Evolutionary conservation across 2,797 vertebrate genomes (phyloP).

Genomic region (Bryconaethiops microstoma): DNA sequence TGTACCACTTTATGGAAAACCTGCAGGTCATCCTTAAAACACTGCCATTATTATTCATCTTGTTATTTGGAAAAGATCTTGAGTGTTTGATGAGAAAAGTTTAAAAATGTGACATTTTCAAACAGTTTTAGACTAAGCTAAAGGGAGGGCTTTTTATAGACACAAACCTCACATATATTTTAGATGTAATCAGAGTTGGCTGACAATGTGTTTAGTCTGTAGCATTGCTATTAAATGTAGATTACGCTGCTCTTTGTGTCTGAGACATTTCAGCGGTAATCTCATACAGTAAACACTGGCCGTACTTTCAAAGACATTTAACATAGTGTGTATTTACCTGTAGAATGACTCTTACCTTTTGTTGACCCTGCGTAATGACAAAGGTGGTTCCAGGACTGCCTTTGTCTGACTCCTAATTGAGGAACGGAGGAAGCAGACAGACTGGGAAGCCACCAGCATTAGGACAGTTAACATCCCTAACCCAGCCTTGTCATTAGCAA

Average conservation of each 20-base stretch:
- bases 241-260: conserved; percentile 6
- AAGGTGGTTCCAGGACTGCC: conserved; percentile 5
- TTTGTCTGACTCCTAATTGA: conserved; percentile 6
- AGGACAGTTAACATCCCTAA: background rate
- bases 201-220: conserved; percentile 26
- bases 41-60: conserved; percentile 9
- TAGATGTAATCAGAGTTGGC: conserved; percentile 2
- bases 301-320: conserved; percentile 16
- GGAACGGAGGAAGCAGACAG: background rate
- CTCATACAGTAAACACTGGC: background rate
- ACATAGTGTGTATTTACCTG: conserved; percentile 28
- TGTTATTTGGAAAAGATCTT: conserved; percentile 15
- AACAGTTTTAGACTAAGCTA: conserved; percentile 6
- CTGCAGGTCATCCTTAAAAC: conserved; percentile 21
- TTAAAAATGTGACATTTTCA: conserved; percentile 22
- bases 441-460: conserved; percentile 1
- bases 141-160: conserved; percentile 21
- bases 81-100: conserved; percentile 18
- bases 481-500: conserved; percentile 16
- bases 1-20: conserved; percentile 9
- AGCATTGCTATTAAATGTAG: conserved; percentile 4
- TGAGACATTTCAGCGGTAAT: conserved; percentile 9
- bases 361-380: conserved; percentile 38
- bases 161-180: conserved; percentile 1
- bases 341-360: conserved; percentile 24